Evolutionary conservation across 2,113 vertebrate genomes (phyloP), one percentile per base, ranked within the genome.

Genomic region (Zootoca vivipara): DNA sequence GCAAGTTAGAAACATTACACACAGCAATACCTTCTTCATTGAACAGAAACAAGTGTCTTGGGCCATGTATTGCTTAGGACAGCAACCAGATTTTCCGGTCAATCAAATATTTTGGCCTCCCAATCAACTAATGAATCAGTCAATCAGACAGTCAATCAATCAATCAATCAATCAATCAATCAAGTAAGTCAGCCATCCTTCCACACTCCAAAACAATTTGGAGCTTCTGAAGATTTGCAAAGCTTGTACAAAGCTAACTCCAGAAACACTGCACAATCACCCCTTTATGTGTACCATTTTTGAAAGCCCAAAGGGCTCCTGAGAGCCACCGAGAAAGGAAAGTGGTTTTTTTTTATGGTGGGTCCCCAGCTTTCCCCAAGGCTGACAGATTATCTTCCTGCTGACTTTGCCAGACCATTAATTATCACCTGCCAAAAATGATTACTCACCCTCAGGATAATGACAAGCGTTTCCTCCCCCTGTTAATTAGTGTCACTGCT

Each of bases 381-480:
- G 94, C 95, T 92, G 84, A 93, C 35, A 93, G 95, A 96, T 97
- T 96, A 97, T 96, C 95, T 96, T 97, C 96, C 95, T 95, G 96
- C 96, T 96, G 97, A 96, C 95, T 93, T 96, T 96, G 96, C 96
- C 94, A 93, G 95, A 95, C 96, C 95, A 94, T 97, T 96, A 96
- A 97, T 97, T 96, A 97, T 97, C 95, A 97, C 95, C 96, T 97
- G 96, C 96, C 97, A 97, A 96, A 96, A 96, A 93, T 94, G 95
- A 97, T 97, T 96, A 96, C 93, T 96, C 95, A 96, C 93, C 95
- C 95, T 92, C 80, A 26, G 95, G 96, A 97, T 96, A 97, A 96
- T 95, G 96, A 97, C 95, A 96, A 96, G 93, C 93, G 94, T 96
- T 96, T 95, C 95, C 95, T 96, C 96, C 95, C 94, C 95, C 93